Percentiles rank a stretch among this genome's conserved stretches.
These are phyloP conservation scores for Turnix velox DNA, from an alignment of 2,113 vertebrate species.

Conservation along the genomic window DNA sequence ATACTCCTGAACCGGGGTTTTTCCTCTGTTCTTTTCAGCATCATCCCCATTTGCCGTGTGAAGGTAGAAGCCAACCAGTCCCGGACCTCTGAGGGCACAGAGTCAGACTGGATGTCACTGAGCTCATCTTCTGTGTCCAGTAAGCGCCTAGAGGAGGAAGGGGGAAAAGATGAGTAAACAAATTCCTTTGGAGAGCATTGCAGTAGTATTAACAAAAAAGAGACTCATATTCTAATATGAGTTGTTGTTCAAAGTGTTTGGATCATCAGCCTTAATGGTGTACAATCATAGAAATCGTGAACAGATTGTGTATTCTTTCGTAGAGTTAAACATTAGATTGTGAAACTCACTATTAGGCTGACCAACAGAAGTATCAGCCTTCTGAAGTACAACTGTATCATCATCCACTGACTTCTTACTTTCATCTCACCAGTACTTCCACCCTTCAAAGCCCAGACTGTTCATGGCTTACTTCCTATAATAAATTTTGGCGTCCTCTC, in stretches of 20 bases:
- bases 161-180: neutral
- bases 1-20: constrained; percentile 95
- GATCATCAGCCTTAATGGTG: neutral
- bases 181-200: neutral
- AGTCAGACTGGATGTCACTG: constrained; percentile 94
- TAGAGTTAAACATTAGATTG: neutral
- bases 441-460: neutral
- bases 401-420: neutral
- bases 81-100: constrained; percentile 96
- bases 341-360: neutral
- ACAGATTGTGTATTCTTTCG: neutral
- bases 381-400: neutral
- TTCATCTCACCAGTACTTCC: neutral
- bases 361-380: neutral
- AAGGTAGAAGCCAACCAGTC: constrained; percentile 99
- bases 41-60: constrained; percentile 96
- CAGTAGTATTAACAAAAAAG: neutral
- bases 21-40: constrained; percentile 90
- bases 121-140: constrained; percentile 98
- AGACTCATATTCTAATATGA: neutral
- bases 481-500: no score
- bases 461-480: neutral
- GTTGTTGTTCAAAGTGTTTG: neutral
- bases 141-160: constrained; percentile 75
- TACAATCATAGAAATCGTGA: neutral